Percentiles rank a stretch among this genome's conserved stretches.
These are phyloP conservation scores for Polietes domitor DNA, from an alignment of 2,888 invertebrate species.

Conservation along the genomic window DNA sequence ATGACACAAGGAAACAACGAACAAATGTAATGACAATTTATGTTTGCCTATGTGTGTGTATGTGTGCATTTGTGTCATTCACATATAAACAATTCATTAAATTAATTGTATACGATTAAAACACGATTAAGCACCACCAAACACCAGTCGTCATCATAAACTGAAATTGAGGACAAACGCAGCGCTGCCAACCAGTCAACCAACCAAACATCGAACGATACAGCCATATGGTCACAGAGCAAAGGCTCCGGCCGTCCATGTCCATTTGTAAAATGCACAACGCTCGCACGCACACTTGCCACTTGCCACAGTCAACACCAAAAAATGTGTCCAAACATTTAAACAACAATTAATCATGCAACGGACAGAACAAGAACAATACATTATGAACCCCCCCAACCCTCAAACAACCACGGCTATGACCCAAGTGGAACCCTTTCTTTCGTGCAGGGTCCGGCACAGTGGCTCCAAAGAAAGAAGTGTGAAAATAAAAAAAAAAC, in stretches of 20 bases:
- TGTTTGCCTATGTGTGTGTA: not conserved
- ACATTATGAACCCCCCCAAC: conserved; percentile 2
- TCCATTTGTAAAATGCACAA: conserved; percentile 19
- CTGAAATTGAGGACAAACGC: conserved; percentile 12
- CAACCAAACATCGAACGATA: not conserved
- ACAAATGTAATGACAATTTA: conserved; percentile 19
- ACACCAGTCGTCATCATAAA: conserved; percentile 1
- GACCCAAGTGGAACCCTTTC: not conserved
- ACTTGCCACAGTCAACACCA: conserved; percentile 4
- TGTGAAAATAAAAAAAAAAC: no score
- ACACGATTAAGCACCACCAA: conserved; percentile 52
- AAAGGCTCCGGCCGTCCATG: not conserved
- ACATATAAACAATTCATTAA: conserved; percentile 62
- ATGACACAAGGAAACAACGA: not conserved
- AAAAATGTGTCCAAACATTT: conserved; percentile 58
- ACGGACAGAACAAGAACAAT: conserved; percentile 27
- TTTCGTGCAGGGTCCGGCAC: not conserved
- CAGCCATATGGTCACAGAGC: conserved; percentile 13
- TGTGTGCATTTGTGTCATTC: conserved; percentile 9
- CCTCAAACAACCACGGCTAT: not conserved
- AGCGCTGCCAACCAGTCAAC: not conserved
- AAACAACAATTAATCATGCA: conserved; percentile 64
- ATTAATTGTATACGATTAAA: conserved; percentile 64
- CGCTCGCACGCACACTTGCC: conserved; percentile 16
- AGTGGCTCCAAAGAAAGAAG: conserved; percentile 32